Conservation (phyloP, 1,140 invertebrate genomes). For the Vanessa tameamea region DNA sequence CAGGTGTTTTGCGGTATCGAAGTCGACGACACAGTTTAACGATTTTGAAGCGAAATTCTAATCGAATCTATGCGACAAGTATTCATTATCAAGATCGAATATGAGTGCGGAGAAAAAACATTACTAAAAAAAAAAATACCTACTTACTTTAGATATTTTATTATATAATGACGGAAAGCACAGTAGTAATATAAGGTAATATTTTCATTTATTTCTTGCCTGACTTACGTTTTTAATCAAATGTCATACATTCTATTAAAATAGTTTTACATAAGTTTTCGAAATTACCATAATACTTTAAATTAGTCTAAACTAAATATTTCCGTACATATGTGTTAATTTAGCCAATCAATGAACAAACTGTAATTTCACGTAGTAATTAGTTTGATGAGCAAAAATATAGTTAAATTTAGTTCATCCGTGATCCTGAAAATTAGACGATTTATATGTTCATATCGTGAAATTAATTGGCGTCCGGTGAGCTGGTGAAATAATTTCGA, state of each 20-base stretch:
- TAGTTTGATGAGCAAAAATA: conserved; percentile 22
- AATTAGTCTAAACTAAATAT: conserved; percentile 26
- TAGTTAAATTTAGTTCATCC: conserved; percentile 14
- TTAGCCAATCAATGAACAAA: not conserved
- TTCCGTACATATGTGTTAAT: conserved; percentile 10
- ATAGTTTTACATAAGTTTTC: not conserved
- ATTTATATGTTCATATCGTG: not conserved
- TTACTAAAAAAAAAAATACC: too few species aligned
- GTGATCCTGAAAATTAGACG: conserved; percentile 22
- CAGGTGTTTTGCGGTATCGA: too few species aligned
- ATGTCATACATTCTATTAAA: not conserved
- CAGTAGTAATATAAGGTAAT: too few species aligned
- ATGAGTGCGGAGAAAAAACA: too few species aligned
- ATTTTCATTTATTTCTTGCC: too few species aligned
- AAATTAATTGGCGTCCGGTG: conserved; percentile 13
- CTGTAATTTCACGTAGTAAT: conserved; percentile 22
- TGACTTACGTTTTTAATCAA: too few species aligned
- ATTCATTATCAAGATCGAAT: too few species aligned
- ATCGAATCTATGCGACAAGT: too few species aligned
- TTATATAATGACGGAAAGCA: too few species aligned
- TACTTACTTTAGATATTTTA: too few species aligned
- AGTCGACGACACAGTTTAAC: too few species aligned
- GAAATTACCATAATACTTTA: not conserved
- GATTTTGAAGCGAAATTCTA: too few species aligned
- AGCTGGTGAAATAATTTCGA: not conserved